phyloP scores from a whole-genome alignment of 2,113 vertebrate species.

The Empidonax traillii region DNA sequence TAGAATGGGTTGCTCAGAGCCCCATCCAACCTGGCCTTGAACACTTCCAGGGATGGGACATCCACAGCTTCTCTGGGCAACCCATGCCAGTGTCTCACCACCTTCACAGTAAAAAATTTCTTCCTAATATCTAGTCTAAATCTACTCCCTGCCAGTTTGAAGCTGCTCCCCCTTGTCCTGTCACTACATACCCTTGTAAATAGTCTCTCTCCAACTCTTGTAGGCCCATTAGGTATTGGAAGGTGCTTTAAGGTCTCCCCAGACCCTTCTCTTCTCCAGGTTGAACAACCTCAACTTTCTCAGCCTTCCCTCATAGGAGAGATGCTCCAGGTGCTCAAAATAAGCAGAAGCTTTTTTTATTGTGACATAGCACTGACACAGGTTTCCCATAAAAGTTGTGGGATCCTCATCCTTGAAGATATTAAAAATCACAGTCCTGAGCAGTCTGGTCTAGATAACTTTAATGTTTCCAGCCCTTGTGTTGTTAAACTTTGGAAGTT shows the following conservation, averaged over 20 bases:
- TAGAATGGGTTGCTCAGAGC: accelerated
- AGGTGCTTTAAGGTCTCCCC: neutral
- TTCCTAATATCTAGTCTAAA: neutral
- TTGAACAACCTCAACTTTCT: neutral
- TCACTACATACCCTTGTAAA: neutral
- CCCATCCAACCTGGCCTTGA: neutral
- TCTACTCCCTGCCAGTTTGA: neutral
- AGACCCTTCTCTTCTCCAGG: neutral
- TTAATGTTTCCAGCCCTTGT: neutral
- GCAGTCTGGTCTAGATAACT: neutral
- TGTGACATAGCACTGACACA: neutral
- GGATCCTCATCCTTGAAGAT: neutral
- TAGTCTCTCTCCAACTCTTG: neutral
- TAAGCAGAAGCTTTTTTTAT: neutral
- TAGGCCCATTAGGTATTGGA: neutral
- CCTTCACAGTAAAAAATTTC: neutral
- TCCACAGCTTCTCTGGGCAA: neutral
- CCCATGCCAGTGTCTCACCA: neutral
- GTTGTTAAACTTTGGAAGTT: neutral
- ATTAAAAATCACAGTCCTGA: neutral
- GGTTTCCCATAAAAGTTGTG: neutral
- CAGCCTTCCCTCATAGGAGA: neutral
- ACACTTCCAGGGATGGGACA: too few relatives aligned
- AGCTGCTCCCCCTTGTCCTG: neutral
- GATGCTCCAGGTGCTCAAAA: neutral